Conservation (phyloP, 2,113 vertebrate species). For the Catagonus wagneri region DNA sequence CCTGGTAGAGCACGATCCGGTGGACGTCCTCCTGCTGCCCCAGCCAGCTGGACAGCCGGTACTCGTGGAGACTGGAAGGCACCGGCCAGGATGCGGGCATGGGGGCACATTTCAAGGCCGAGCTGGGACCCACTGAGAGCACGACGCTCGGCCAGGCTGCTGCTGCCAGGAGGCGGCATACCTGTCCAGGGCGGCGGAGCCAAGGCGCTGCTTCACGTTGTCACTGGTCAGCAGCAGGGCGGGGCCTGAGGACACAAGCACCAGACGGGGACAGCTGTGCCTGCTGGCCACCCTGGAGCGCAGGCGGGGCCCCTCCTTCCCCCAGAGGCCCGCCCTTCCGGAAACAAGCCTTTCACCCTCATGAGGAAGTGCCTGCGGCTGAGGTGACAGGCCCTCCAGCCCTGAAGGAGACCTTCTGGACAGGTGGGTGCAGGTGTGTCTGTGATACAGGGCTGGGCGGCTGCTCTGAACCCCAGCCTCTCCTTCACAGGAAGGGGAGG, state of each 20-base stretch:
- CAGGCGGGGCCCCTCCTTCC: no score
- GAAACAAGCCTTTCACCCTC: neutral
- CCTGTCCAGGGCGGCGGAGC: slow-evolving; percentile 96
- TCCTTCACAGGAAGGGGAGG: neutral
- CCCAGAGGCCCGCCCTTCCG: neutral
- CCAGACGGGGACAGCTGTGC: neutral
- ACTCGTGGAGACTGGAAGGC: slow-evolving; percentile 92
- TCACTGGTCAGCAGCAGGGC: slow-evolving; percentile 95
- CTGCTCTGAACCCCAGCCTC: neutral
- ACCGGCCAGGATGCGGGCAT: rapidly evolving
- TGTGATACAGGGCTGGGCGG: neutral
- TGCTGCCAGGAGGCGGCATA: neutral
- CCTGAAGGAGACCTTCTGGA: neutral
- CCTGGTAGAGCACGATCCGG: slow-evolving; percentile 96
- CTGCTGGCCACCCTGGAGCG: neutral
- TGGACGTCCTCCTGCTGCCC: slow-evolving; percentile 98
- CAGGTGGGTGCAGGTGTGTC: neutral
- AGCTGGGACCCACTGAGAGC: neutral
- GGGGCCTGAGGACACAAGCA: slow-evolving; percentile 88
- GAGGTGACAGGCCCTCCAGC: neutral
- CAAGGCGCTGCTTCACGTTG: slow-evolving; percentile 94
- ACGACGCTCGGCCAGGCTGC: neutral
- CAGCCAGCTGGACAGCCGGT: slow-evolving; percentile 96
- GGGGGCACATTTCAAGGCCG: neutral
- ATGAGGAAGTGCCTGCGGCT: neutral